These are phyloP conservation scores for Atopsyche davidsoni DNA, from an alignment of 1,140 invertebrate genomes.

Conservation along the genomic window DNA sequence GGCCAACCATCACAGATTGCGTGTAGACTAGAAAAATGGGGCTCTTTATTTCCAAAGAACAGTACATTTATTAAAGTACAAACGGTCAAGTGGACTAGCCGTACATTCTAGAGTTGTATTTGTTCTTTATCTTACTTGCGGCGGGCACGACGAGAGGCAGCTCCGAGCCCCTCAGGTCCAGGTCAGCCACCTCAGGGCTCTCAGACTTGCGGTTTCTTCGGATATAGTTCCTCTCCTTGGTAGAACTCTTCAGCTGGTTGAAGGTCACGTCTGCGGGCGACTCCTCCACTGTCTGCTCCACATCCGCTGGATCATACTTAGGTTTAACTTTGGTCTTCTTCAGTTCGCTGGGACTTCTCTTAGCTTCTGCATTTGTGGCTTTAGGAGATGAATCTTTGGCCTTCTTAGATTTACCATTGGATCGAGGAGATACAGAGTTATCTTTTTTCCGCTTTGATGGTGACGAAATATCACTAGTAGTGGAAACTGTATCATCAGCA, in stretches of 20 bases:
- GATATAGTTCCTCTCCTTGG: constrained; percentile 59
- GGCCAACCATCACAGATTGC: too few relatives aligned
- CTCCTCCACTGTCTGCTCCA: constrained; percentile 20
- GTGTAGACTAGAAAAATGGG: too few relatives aligned
- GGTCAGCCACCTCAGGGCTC: constrained; percentile 41
- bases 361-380: not conserved
- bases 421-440: constrained; percentile 6
- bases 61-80: constrained; percentile 8
- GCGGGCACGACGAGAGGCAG: constrained; percentile 25
- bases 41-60: constrained; percentile 14
- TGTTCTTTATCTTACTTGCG: constrained; percentile 40
- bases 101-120: constrained; percentile 9
- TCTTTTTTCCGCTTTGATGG: constrained; percentile 36
- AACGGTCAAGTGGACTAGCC: constrained; percentile 1
- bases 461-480: constrained; percentile 28
- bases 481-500: constrained; percentile 20
- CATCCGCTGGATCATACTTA: constrained; percentile 15
- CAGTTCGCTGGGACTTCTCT: not conserved
- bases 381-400: constrained; percentile 3
- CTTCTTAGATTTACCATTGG: constrained; percentile 14
- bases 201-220: constrained; percentile 52
- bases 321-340: constrained; percentile 21
- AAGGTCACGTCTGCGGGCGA: constrained; percentile 38
- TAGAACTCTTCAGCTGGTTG: constrained; percentile 55
- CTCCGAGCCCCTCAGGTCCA: not conserved